phyloP scores from a whole-genome alignment of 2,888 invertebrate species.

The Stenoptilia bipunctidactyla region DNA sequence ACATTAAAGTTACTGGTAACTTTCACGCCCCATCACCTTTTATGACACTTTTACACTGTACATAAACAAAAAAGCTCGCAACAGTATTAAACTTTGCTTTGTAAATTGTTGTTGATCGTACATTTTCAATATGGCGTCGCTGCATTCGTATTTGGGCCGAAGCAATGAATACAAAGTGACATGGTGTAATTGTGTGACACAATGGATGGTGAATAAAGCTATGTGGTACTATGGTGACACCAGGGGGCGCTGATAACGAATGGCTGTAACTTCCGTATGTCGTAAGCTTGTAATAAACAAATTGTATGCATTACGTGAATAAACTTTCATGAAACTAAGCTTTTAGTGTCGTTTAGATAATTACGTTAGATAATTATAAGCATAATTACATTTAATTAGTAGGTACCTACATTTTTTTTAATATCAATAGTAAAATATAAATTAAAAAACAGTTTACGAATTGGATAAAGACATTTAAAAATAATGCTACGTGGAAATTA shows the following conservation, averaged over 20 bases:
- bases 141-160: not conserved
- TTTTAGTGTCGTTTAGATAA: too few species aligned
- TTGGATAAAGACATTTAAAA: too few species aligned
- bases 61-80: conserved; percentile 14
- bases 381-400: too few species aligned
- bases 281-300: too few species aligned
- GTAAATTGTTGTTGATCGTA: not conserved
- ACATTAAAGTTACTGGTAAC: conserved; percentile 29
- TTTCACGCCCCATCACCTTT: conserved; percentile 29
- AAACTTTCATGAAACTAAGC: too few species aligned
- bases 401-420: too few species aligned
- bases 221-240: not conserved
- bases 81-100: not conserved
- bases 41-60: conserved; percentile 4
- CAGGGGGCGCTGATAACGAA: not conserved
- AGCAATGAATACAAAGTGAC: not conserved
- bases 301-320: too few species aligned
- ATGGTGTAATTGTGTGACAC: not conserved
- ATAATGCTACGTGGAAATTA: too few species aligned
- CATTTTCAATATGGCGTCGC: not conserved
- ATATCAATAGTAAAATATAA: too few species aligned
- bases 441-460: too few species aligned
- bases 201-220: not conserved
- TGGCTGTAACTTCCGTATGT: too few species aligned
- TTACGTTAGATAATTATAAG: too few species aligned